These are phyloP conservation scores for Drosophila koepferae DNA, from an alignment of 2,888 invertebrate species.

Conservation along the genomic window DNA sequence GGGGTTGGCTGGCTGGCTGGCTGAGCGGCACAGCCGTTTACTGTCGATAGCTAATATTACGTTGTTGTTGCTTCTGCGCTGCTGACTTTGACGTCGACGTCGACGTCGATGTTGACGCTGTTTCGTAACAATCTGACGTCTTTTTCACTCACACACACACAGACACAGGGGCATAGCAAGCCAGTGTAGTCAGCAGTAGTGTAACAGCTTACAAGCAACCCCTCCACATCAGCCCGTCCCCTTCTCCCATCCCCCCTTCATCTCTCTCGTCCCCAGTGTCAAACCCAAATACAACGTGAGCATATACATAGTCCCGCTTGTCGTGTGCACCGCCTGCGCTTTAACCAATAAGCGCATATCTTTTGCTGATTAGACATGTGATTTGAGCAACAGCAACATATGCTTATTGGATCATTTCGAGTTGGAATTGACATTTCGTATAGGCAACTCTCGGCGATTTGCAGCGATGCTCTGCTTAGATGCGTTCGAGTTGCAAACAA, in stretches of 20 bases:
- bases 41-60: slow-evolving; percentile 50
- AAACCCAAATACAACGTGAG: slow-evolving; percentile 25
- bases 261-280: too few relatives aligned
- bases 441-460: background rate
- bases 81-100: slow-evolving; percentile 29
- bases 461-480: background rate
- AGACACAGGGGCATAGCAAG: background rate
- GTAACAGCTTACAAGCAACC: slow-evolving; percentile 15
- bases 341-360: slow-evolving; percentile 20
- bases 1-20: too few relatives aligned
- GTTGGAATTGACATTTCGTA: background rate
- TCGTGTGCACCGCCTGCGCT: slow-evolving; percentile 5
- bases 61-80: slow-evolving; percentile 39
- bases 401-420: background rate
- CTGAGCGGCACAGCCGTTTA: slow-evolving; percentile 21
- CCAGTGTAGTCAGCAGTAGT: slow-evolving; percentile 9
- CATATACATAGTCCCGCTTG: background rate
- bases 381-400: background rate
- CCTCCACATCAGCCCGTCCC: background rate
- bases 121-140: slow-evolving; percentile 59
- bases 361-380: slow-evolving; percentile 24
- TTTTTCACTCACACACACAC: slow-evolving; percentile 9
- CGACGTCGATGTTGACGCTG: slow-evolving; percentile 25
- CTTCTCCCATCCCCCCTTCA: too few relatives aligned
- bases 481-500: background rate